A percentile compares a stretch with the other conserved stretches of the same genome.
phyloP scores from a whole-genome alignment of 2,113 vertebrate species.

The Coryphaenoides rupestris region DNA sequence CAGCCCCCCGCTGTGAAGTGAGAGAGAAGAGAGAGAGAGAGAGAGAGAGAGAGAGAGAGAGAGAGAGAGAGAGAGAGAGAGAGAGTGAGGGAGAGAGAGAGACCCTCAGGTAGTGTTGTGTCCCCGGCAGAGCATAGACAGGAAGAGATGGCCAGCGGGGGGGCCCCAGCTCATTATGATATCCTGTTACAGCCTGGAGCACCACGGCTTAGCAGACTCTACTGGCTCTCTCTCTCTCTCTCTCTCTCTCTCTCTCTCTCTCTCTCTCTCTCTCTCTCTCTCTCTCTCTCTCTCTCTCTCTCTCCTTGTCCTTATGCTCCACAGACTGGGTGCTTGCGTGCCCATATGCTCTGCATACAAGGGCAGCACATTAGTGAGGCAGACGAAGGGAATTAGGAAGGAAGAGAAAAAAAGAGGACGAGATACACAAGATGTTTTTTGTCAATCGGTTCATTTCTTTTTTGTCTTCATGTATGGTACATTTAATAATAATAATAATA shows the following conservation, averaged over 20 bases:
- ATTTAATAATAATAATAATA: no score
- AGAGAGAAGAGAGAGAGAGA: neutral
- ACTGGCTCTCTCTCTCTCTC: slow-evolving; percentile 13
- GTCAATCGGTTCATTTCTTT: neutral
- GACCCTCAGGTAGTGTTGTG: slow-evolving; percentile 40
- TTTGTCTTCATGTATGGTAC: no score
- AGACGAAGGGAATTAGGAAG: neutral
- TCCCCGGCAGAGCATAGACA: slow-evolving; percentile 50
- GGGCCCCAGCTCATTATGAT: slow-evolving; percentile 60
- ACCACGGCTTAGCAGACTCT: slow-evolving; percentile 37
- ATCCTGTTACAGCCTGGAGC: slow-evolving; percentile 59
- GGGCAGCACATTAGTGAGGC: neutral
- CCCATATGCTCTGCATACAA: neutral
- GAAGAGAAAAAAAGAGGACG: neutral
- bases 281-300: neutral
- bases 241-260: no score
- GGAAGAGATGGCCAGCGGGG: slow-evolving; percentile 60
- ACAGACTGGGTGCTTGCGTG: neutral
- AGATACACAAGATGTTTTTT: neutral
- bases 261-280: neutral
- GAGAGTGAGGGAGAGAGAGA: slow-evolving; percentile 8
- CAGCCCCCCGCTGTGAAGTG: neutral
- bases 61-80: neutral
- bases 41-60: neutral
- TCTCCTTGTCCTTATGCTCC: neutral